Evolutionary conservation across 2,888 invertebrate species (phyloP).

Genomic region (Platycnemis pennipes): DNA sequence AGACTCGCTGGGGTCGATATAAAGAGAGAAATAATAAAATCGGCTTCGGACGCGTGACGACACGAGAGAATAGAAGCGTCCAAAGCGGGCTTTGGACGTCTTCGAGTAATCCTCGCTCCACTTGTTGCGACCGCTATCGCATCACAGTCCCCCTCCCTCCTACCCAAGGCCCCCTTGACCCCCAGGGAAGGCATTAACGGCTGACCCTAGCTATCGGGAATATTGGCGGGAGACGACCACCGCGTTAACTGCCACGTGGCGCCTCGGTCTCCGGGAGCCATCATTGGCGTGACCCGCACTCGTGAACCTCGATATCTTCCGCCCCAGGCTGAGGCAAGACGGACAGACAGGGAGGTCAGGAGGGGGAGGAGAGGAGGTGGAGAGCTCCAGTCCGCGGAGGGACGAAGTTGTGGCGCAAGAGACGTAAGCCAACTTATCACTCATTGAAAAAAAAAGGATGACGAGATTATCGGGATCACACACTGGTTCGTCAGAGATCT

Average conservation of each 20-base stretch:
- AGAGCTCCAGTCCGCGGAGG: not conserved
- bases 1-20: not conserved
- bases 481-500: too few species aligned
- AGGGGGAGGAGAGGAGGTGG: not conserved
- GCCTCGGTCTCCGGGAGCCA: not conserved
- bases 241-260: constrained; percentile 27
- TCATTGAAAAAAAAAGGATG: too few species aligned
- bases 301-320: not conserved
- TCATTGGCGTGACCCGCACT: not conserved
- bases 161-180: not conserved
- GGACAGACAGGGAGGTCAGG: too few species aligned
- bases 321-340: not conserved
- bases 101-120: not conserved
- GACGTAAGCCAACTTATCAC: not conserved
- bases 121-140: not conserved
- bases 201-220: not conserved
- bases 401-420: not conserved
- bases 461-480: too few species aligned
- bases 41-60: too few species aligned
- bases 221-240: not conserved
- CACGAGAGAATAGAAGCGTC: too few species aligned
- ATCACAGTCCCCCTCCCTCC: not conserved
- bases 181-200: not conserved
- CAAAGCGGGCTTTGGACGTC: too few species aligned
- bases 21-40: not conserved